Base-by-base conservation (phyloP, 2,797 vertebrate genomes). In the Acrossocheilus fasciatus region DNA sequence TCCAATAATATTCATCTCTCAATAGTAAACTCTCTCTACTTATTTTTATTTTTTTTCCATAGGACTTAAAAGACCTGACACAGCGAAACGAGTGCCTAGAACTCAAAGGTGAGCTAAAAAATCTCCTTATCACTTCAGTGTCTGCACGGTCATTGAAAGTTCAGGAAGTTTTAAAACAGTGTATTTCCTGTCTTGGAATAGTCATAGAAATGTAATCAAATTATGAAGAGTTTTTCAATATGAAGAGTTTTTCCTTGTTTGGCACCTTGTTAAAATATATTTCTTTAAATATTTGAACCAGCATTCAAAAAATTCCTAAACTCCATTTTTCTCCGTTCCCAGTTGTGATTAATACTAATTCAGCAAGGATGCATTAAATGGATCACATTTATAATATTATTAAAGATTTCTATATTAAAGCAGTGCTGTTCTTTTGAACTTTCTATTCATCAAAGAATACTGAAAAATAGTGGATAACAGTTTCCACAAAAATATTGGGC, bases 61-160 rank as follows among this genome's bases (percentile, higher is more conserved):
- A 99, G 98, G 98, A 98, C 86, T 94, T 98, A 86, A 97, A 96
- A 73, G 97, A 98, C 85, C 95, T 99, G 74, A 96, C 96, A 23
- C 96, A 95, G 90, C 95, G 98, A 92, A 97, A 97, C 47, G 97
- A 98, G 89, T 98, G 97, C 92, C 94, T 99, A 86, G 97, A 99
- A 92, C 95, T 99, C 8, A 98, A 98, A 96, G 97, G 98, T 98
- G 87, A 91, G 95, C 50, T 41, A 6, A n/a, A 43, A 41, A 57
- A 57, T 17, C 36, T 26, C 54, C 26, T 47, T 15, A 72, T 47
- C 18, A 57, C 66, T 41, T 39, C 30, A 47, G n/a, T 72, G 47
- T 12, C 43, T 15, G 23, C 14, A n/a, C 41, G n/a, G 26, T 20
- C 23, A 76, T 39, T 47, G 62, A 82, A 12, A 36, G 34, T 20